Evolutionary conservation across 2,888 invertebrate genomes (phyloP).

Genomic region (Cosmorhoe ocellata): DNA sequence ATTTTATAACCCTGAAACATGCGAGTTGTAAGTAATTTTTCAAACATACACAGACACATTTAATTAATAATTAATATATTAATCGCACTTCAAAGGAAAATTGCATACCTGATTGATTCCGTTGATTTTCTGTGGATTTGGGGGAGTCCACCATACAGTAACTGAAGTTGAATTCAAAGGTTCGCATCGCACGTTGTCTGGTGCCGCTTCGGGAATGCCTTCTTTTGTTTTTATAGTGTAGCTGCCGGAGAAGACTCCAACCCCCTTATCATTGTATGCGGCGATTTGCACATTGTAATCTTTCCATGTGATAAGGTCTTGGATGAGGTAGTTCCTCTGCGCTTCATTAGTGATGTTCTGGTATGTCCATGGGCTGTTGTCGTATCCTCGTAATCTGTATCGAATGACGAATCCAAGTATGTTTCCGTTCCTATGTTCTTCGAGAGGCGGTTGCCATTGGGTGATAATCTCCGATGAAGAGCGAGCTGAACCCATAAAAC

Average conservation of each 20-base stretch:
- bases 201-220: constrained; percentile 96
- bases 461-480: constrained; percentile 97
- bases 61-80: not conserved
- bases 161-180: constrained; percentile 94
- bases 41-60: not conserved
- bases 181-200: constrained; percentile 89
- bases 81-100: not conserved
- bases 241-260: constrained; percentile 95
- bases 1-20: constrained; percentile 89
- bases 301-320: constrained; percentile 98
- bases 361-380: constrained; percentile 94
- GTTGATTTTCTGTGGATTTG: constrained; percentile 98
- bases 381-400: constrained; percentile 95
- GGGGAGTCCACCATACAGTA: constrained; percentile 96
- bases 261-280: constrained; percentile 97
- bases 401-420: constrained; percentile 96
- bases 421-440: constrained; percentile 97
- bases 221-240: constrained; percentile 97
- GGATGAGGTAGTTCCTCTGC: constrained; percentile 93
- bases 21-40: not conserved
- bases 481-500: constrained; percentile 96
- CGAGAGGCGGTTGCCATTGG: constrained; percentile 97
- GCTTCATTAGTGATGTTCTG: constrained; percentile 97
- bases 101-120: constrained; percentile 93
- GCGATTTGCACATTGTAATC: constrained; percentile 98